These are phyloP conservation scores for Furcifer pardalis DNA, from an alignment of 2,797 vertebrate genomes.

Conservation along the genomic window DNA sequence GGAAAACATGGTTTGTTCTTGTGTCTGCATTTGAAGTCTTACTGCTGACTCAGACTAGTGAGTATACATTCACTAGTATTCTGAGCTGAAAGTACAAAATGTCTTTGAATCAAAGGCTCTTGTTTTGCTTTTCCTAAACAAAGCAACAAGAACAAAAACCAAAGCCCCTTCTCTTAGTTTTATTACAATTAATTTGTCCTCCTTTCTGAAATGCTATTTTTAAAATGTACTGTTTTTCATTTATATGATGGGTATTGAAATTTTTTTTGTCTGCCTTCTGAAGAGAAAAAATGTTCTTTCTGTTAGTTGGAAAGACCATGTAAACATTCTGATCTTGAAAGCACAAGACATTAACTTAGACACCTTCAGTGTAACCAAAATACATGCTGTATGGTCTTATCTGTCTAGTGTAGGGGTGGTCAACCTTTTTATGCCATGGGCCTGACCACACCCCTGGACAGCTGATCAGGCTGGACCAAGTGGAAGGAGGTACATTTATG, in stretches of 20 bases:
- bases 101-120: conserved; percentile 1
- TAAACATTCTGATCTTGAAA: not conserved
- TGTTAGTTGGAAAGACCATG: not conserved
- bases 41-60: not conserved
- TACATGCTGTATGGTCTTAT: not conserved
- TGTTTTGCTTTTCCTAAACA: not conserved
- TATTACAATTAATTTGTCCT: not conserved
- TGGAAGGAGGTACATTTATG: too few relatives aligned
- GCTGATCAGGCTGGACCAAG: too few relatives aligned
- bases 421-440: too few relatives aligned
- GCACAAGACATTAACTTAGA: not conserved
- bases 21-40: not conserved
- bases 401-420: not conserved
- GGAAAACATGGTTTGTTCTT: not conserved
- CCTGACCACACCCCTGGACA: too few relatives aligned
- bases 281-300: not conserved
- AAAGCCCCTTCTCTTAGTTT: not conserved
- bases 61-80: not conserved
- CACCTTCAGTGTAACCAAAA: not conserved
- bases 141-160: not conserved
- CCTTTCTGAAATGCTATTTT: not conserved
- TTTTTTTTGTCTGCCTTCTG: not conserved
- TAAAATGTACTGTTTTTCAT: not conserved
- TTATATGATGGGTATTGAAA: not conserved
- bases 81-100: not conserved